Evolutionary conservation across 2,113 vertebrate genomes (phyloP).

Genomic region (Indicator maculatus): DNA sequence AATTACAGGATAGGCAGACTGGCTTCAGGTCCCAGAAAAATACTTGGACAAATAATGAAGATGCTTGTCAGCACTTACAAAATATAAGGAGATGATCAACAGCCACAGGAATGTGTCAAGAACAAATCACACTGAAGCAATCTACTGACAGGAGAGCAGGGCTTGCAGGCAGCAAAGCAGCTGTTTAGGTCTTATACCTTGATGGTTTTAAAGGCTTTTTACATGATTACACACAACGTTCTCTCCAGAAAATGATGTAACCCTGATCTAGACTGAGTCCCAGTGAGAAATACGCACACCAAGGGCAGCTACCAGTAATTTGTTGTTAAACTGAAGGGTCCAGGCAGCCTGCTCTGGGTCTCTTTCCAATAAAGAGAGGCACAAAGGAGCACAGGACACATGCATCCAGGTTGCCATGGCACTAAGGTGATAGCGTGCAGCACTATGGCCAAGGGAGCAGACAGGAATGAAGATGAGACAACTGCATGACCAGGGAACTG

Average conservation of each 20-base stretch:
- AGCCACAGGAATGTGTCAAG: slow-evolving; percentile 45
- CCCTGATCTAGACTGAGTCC: neutral
- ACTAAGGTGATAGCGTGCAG: neutral
- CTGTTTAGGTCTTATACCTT: neutral
- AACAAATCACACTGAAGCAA: slow-evolving; percentile 51
- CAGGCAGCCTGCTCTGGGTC: neutral
- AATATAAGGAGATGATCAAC: slow-evolving; percentile 62
- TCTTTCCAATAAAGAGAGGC: neutral
- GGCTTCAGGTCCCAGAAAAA: slow-evolving; percentile 40
- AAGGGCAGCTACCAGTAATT: neutral
- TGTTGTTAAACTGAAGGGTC: neutral
- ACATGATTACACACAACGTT: neutral
- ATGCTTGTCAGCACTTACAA: slow-evolving; percentile 60
- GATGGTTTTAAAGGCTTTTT: neutral
- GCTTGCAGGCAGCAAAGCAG: neutral
- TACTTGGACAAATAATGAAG: slow-evolving; percentile 49
- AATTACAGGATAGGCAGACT: slow-evolving; percentile 13
- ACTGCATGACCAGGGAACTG: rapidly evolving
- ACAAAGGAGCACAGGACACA: neutral
- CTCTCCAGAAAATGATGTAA: neutral
- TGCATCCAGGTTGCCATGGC: neutral
- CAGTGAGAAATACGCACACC: rapidly evolving
- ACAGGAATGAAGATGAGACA: neutral
- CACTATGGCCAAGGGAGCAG: neutral
- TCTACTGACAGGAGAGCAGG: slow-evolving; percentile 35